Conservation (phyloP, 1,140 invertebrate species). For the Drosophila sp. region DNA sequence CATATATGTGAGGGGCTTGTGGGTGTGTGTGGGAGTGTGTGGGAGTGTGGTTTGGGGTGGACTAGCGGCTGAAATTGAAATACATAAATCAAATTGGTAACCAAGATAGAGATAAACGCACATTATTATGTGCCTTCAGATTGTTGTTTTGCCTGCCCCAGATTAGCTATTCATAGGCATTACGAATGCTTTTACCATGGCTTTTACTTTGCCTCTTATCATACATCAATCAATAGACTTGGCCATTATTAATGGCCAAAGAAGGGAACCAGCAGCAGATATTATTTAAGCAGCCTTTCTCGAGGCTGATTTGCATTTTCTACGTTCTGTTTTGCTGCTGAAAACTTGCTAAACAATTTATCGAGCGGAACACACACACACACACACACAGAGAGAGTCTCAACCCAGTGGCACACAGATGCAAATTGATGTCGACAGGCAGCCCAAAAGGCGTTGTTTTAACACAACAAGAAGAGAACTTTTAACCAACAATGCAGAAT, state of each 20-base stretch:
- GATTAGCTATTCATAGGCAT: constrained; percentile 11
- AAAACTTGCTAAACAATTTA: constrained; percentile 61
- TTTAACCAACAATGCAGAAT: constrained; percentile 43
- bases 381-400: constrained; percentile 19
- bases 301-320: constrained; percentile 42
- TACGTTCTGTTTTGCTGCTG: constrained; percentile 2
- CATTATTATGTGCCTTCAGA: constrained; percentile 70
- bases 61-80: constrained; percentile 64
- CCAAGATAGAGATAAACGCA: constrained; percentile 75
- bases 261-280: constrained; percentile 19
- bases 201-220: constrained; percentile 56
- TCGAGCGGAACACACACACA: constrained; percentile 52
- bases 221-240: constrained; percentile 74
- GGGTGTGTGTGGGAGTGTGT: constrained; percentile 35
- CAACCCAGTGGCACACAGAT: constrained; percentile 32
- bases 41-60: not conserved
- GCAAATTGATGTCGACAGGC: constrained; percentile 60
- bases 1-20: too few species aligned
- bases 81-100: constrained; percentile 76
- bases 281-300: constrained; percentile 26
- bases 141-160: constrained; percentile 18
- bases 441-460: constrained; percentile 54
- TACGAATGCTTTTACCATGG: constrained; percentile 1
- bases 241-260: constrained; percentile 63
- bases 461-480: constrained; percentile 52